These are phyloP conservation scores for Pangasius macronema DNA, from an alignment of 2,797 vertebrate species.

Conservation along the genomic window DNA sequence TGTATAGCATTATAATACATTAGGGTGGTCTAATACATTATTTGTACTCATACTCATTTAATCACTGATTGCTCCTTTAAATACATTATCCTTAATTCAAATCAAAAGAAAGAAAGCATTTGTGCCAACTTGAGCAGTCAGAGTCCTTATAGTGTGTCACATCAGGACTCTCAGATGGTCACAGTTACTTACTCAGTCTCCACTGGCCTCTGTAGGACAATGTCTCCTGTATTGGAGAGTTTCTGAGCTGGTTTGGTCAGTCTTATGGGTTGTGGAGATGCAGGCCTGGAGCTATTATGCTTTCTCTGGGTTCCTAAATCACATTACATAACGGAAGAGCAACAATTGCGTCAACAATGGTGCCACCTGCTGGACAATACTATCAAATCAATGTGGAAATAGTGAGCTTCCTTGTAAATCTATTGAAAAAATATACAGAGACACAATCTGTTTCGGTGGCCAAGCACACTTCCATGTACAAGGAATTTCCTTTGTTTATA, in stretches of 20 bases:
- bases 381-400: not conserved
- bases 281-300: conserved; percentile 61
- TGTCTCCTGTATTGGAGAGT: conserved; percentile 66
- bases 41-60: not conserved
- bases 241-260: conserved; percentile 72
- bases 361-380: conserved; percentile 67
- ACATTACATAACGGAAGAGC: conserved; percentile 13
- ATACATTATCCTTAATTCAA: conserved; percentile 18
- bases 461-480: not conserved
- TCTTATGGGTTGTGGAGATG: conserved; percentile 81
- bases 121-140: not conserved
- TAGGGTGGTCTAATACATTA: conserved; percentile 14
- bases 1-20: conserved; percentile 1
- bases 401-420: not conserved
- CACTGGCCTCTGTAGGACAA: conserved; percentile 77
- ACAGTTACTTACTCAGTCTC: conserved; percentile 77
- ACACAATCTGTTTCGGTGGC: not conserved
- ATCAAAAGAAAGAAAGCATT: not conserved
- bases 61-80: conserved; percentile 3
- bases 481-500: not conserved
- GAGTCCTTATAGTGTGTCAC: not conserved
- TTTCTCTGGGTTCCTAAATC: conserved; percentile 66
- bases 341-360: conserved; percentile 42
- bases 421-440: not conserved
- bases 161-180: not conserved